phyloP scores from a whole-genome alignment of 1,140 invertebrate genomes.

The Amyelois transitella region DNA sequence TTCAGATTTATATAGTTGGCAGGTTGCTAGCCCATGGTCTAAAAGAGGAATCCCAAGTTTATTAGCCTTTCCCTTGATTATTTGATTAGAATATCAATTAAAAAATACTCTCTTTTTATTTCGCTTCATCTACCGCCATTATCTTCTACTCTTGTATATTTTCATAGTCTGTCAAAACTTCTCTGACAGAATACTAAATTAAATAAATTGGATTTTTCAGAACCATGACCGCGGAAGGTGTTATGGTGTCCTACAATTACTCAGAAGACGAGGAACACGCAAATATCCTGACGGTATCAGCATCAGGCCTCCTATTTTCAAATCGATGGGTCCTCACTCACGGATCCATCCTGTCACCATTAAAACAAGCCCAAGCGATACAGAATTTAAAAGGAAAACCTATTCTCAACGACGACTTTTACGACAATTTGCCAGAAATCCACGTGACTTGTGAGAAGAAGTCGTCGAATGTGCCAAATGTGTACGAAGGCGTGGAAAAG shows the following conservation, averaged over 20 bases:
- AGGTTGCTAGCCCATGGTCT: too few relatives aligned
- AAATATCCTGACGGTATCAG: slow-evolving; percentile 58
- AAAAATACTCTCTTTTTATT: too few relatives aligned
- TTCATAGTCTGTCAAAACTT: too few relatives aligned
- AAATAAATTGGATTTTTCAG: slow-evolving; percentile 17
- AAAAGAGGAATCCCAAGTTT: too few relatives aligned
- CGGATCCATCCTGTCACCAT: slow-evolving; percentile 67
- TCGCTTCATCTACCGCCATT: too few relatives aligned
- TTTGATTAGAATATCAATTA: too few relatives aligned
- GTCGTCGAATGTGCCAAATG: slow-evolving; percentile 19
- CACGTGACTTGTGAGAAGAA: slow-evolving; percentile 59
- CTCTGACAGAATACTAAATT: neutral
- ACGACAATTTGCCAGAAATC: slow-evolving; percentile 57
- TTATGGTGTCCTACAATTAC: slow-evolving; percentile 66
- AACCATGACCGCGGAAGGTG: slow-evolving; percentile 56
- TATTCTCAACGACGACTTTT: slow-evolving; percentile 58
- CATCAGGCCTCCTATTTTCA: slow-evolving; percentile 73
- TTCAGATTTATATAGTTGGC: too few relatives aligned
- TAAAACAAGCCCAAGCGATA: slow-evolving; percentile 51
- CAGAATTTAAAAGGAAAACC: slow-evolving; percentile 49
- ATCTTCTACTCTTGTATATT: too few relatives aligned
- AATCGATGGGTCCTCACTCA: slow-evolving; percentile 74
- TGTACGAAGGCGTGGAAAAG: slow-evolving; percentile 41
- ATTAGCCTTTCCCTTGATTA: too few relatives aligned
- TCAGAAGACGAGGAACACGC: slow-evolving; percentile 50